Conservation (phyloP, 1,140 invertebrate species). For the Hetaerina americana region DNA sequence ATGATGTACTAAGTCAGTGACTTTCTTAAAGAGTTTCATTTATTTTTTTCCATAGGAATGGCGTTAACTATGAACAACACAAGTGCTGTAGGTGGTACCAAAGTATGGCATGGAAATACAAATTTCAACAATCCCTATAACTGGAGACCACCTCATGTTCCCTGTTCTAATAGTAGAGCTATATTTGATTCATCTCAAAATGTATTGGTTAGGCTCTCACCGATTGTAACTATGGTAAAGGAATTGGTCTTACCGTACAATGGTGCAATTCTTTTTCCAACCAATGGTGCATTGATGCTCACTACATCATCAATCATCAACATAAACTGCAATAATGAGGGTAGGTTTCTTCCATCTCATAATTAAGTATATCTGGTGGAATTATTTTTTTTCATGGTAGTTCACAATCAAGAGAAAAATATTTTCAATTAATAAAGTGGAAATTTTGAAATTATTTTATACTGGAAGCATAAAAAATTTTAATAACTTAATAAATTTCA, state of each 20-base stretch:
- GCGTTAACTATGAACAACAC: no score
- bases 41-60: no score
- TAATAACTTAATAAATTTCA: no score
- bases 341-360: background rate
- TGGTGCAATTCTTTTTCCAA: constrained; percentile 12
- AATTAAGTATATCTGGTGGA: no score
- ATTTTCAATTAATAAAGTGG: no score
- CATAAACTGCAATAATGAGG: background rate
- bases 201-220: constrained; percentile 9
- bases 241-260: constrained; percentile 11
- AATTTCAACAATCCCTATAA: constrained; percentile 14
- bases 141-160: constrained; percentile 11
- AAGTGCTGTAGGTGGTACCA: background rate
- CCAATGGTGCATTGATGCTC: background rate
- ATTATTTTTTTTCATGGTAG: no score
- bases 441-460: no score
- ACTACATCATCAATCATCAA: background rate
- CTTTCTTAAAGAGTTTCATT: no score
- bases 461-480: no score
- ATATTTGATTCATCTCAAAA: constrained; percentile 4
- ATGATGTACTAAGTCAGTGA: no score
- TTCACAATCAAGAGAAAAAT: no score
- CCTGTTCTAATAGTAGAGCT: constrained; percentile 9
- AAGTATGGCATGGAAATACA: constrained; percentile 12
- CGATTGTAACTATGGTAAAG: constrained; percentile 4